Percentiles rank a stretch among this genome's conserved stretches.
Evolutionary conservation across 2,797 vertebrate species (phyloP).

Genomic region (Lepilemur ruficaudatus): DNA sequence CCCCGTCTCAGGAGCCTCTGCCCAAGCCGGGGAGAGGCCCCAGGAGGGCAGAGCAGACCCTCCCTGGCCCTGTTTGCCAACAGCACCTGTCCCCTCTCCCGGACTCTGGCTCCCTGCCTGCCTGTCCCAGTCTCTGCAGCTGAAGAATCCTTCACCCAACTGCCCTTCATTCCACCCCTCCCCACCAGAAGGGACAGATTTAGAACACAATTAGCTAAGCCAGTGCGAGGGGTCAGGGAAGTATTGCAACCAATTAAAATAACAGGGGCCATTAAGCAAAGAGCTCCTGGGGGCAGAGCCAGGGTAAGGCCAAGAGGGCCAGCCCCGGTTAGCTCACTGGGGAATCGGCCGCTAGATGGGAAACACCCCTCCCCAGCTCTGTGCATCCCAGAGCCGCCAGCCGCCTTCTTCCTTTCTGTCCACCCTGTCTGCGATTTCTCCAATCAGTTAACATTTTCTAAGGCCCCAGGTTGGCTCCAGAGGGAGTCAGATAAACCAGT

Average conservation of each 20-base stretch:
- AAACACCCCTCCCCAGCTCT: neutral
- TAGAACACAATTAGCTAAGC: slow-evolving; percentile 46
- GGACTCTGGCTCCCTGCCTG: neutral
- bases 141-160: neutral
- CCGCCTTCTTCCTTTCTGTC: neutral
- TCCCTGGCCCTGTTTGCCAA: too few species aligned
- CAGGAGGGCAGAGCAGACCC: neutral
- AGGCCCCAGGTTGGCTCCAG: neutral
- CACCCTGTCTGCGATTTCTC: neutral
- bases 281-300: neutral
- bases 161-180: neutral
- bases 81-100: neutral
- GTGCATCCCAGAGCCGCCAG: neutral
- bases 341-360: neutral
- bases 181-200: neutral
- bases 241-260: slow-evolving; percentile 28
- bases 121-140: neutral
- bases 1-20: neutral
- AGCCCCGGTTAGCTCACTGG: neutral
- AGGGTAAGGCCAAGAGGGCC: neutral
- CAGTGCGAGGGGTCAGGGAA: slow-evolving; percentile 2
- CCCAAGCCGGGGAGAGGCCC: neutral
- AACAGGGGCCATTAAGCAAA: slow-evolving; percentile 2
- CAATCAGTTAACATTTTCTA: neutral
- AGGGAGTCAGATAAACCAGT: neutral